phyloP scores from a whole-genome alignment of 2,888 invertebrate species.

The Monoplex corrugatus region DNA sequence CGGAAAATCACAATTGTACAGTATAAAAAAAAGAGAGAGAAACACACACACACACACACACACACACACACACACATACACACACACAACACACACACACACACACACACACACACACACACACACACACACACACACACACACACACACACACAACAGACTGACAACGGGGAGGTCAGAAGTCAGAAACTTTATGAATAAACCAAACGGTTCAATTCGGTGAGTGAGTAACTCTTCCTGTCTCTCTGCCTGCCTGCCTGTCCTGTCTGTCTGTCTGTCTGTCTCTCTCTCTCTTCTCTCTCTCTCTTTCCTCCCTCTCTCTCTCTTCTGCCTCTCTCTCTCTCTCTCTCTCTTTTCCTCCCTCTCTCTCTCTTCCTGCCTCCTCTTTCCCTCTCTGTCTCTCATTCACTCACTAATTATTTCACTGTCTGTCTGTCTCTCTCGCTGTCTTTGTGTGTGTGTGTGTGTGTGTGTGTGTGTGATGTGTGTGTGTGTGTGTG shows the following conservation, averaged over 20 bases:
- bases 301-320: background rate
- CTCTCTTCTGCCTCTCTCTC: background rate
- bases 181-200: background rate
- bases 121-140: background rate
- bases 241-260: background rate
- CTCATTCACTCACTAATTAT: no score
- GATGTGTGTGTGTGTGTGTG: background rate
- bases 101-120: background rate
- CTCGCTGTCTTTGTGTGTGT: background rate
- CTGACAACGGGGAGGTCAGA: background rate
- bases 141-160: background rate
- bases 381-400: background rate
- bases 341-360: background rate
- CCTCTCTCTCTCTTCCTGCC: background rate
- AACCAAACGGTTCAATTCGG: background rate
- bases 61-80: background rate
- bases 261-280: background rate
- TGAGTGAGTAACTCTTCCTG: no score
- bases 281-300: background rate
- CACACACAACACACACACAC: conserved; percentile 26
- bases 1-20: no score
- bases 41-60: background rate
- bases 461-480: background rate
- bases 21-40: background rate
- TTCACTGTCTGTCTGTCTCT: no score